Base-by-base conservation (phyloP, 1,140 invertebrate genomes). In the Zophobas morio region DNA sequence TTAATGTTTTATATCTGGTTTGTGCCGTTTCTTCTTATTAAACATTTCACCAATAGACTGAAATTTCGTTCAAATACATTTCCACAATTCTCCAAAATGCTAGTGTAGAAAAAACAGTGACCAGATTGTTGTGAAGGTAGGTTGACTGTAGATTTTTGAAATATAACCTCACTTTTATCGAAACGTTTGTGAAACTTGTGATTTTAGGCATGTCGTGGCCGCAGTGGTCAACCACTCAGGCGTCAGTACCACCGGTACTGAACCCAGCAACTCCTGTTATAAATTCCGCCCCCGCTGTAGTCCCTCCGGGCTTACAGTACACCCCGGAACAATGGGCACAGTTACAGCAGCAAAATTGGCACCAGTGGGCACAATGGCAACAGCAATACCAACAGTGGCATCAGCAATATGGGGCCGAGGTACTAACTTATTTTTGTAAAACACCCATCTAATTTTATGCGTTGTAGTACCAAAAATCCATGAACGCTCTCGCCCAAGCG, bases 331-430 rank as follows among this genome's bases (percentile, higher is more conserved):
- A 94, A 84, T 94, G 93, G 82, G 80, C 83, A 6, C 84, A 85
- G 76, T 81, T 91, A 74, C 93, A 95, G 84, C 92, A 93, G 79
- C 93, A 94, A 84, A 93, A 94, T 82, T 95, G 94, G 94, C 90
- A 93, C 70, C 93, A 95, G 81, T 95, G 94, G 94, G 90, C 92
- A 40, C 92, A 93, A 78, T 95, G 94, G 92, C 93, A 95, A 83
- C 93, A 94, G 82, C 94, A 95, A 81, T 95, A 94, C 84, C 91
- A 93, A 51, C 94, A 95, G 82, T 96, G 94, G 94, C 94, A 95
- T 84, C 90, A 90, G 54, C 93, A 95, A 82, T 95, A 94, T 86
- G 93, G 93, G 53, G 92, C 93, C 63, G 93, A 94, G 89, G 93
- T 94, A 86, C 42, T 47, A n/a, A 1, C 20, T 34, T 32, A 37